These are phyloP conservation scores for Datnioides undecimradiatus DNA, from an alignment of 2,113 vertebrate genomes.

Conservation along the genomic window DNA sequence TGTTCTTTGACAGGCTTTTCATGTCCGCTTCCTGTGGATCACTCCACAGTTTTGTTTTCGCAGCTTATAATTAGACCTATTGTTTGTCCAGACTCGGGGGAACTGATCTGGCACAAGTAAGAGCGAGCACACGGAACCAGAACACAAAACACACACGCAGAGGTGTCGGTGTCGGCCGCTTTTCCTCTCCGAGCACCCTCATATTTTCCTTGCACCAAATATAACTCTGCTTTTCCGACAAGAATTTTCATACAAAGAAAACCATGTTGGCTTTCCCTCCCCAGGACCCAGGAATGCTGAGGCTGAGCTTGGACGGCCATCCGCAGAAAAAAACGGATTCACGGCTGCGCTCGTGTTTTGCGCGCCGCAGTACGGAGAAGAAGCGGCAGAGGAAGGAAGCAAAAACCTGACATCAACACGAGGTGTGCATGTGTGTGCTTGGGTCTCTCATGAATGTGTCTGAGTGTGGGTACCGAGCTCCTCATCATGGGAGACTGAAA, in stretches of 20 bases:
- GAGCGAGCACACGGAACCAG: not conserved
- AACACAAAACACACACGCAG: not conserved
- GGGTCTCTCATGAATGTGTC: not conserved
- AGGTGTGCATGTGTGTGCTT: not conserved
- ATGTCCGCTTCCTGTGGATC: not conserved
- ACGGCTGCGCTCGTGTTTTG: conserved; percentile 14
- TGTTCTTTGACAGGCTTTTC: not conserved
- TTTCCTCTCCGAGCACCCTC: conserved; percentile 37
- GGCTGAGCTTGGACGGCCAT: conserved; percentile 1
- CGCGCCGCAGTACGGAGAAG: not conserved
- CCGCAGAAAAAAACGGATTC: conserved; percentile 29
- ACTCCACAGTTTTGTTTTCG: not conserved
- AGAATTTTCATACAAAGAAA: conserved; percentile 53
- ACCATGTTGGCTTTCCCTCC: conserved; percentile 47
- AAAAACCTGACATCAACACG: not conserved
- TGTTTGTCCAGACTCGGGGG: conserved; percentile 15
- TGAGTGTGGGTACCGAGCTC: not conserved
- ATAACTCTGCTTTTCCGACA: conserved; percentile 52
- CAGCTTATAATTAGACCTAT: not conserved
- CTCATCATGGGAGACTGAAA: conserved; percentile 31
- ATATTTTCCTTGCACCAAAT: conserved; percentile 65
- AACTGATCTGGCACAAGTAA: not conserved
- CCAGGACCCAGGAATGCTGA: conserved; percentile 48
- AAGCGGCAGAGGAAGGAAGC: conserved; percentile 1
- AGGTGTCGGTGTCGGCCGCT: conserved; percentile 40